Percentiles rank a stretch among this genome's conserved stretches.
These are phyloP conservation scores for Scarus forsteni DNA, from an alignment of 2,797 vertebrate species.

Conservation along the genomic window DNA sequence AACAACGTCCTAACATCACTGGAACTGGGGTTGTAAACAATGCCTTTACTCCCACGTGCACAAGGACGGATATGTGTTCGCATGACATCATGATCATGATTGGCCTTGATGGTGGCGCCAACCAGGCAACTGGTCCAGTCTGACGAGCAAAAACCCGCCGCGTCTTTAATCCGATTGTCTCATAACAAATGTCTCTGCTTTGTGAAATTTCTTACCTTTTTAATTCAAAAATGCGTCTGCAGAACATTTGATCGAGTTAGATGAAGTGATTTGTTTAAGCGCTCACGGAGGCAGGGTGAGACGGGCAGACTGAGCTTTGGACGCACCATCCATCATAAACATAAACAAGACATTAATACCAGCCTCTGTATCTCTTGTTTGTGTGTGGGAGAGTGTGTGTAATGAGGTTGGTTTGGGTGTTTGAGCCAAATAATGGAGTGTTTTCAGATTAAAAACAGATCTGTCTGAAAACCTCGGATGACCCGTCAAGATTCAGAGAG, in stretches of 20 bases:
- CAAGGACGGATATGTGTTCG: slow-evolving; percentile 20
- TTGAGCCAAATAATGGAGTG: slow-evolving; percentile 36
- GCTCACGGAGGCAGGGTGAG: slow-evolving; percentile 59
- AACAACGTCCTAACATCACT: too few relatives aligned
- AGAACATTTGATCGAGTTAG: slow-evolving; percentile 78
- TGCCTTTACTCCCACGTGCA: background rate
- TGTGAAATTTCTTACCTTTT: slow-evolving; percentile 82
- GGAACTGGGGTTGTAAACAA: too few relatives aligned
- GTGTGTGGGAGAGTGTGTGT: slow-evolving; percentile 1
- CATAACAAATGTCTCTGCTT: slow-evolving; percentile 80
- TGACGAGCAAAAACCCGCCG: slow-evolving; percentile 36
- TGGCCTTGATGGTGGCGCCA: slow-evolving; percentile 75
- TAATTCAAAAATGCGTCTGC: slow-evolving; percentile 82
- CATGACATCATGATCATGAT: slow-evolving; percentile 59
- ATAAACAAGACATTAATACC: slow-evolving; percentile 80
- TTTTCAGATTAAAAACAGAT: slow-evolving; percentile 56
- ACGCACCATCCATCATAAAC: slow-evolving; percentile 80
- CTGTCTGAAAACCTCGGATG: slow-evolving; percentile 46
- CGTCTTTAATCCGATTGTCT: slow-evolving; percentile 79
- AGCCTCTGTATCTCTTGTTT: slow-evolving; percentile 33
- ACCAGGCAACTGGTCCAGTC: slow-evolving; percentile 42
- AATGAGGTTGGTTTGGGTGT: slow-evolving; percentile 25
- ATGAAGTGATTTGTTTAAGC: slow-evolving; percentile 78
- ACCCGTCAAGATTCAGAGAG: slow-evolving; percentile 17
- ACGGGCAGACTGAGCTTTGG: slow-evolving; percentile 57